Evolutionary conservation across 2,113 vertebrate genomes (phyloP).

Genomic region (Trichomycterus rosablanca): DNA sequence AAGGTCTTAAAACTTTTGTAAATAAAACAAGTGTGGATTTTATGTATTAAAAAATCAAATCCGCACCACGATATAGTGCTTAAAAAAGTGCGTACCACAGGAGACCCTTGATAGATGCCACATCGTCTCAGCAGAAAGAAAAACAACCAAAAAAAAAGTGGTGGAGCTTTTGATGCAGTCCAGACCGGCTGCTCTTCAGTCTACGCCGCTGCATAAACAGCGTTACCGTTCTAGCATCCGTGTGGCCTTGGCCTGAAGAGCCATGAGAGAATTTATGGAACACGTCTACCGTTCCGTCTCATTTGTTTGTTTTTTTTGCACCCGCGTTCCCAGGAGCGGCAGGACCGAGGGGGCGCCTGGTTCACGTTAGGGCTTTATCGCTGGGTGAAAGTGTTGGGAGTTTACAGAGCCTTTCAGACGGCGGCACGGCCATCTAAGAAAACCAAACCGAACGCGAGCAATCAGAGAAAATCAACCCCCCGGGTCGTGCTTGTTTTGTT

Average conservation of each 20-base stretch:
- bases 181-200: constrained; percentile 11
- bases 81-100: too few relatives aligned
- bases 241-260: constrained; percentile 46
- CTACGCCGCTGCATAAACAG: constrained; percentile 36
- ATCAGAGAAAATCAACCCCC: background rate
- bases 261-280: constrained; percentile 37
- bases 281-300: constrained; percentile 39
- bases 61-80: too few relatives aligned
- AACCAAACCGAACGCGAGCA: constrained; percentile 4
- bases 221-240: constrained; percentile 42
- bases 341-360: constrained; percentile 22
- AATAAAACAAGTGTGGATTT: too few relatives aligned
- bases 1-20: too few relatives aligned
- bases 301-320: constrained; percentile 28
- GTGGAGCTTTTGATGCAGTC: constrained; percentile 32
- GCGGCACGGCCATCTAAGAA: constrained; percentile 16
- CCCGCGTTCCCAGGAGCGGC: background rate
- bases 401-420: constrained; percentile 7
- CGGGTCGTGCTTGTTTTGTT: constrained; percentile 9
- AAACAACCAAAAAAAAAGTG: constrained; percentile 2
- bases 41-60: too few relatives aligned
- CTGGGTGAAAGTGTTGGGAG: constrained; percentile 16
- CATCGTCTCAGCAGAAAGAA: constrained; percentile 22
- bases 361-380: constrained; percentile 33
- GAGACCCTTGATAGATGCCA: constrained; percentile 40